Evolutionary conservation across 2,797 vertebrate genomes (phyloP), one percentile per base, ranked within the genome.

Genomic region (Crocodylus rhombifer): DNA sequence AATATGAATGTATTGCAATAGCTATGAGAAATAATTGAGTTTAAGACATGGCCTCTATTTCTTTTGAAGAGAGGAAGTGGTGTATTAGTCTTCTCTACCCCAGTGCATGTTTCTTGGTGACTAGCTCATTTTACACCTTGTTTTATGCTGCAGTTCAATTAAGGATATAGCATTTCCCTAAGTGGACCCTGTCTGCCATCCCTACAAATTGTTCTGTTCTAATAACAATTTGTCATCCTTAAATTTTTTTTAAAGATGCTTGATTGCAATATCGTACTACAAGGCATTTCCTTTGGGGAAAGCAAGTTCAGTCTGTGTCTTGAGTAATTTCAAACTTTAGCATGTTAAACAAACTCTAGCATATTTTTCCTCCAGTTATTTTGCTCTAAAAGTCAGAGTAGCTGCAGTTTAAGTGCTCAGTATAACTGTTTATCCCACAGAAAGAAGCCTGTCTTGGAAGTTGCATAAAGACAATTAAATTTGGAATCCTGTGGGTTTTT

Each of bases 61-160:
- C 16, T 84, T 94, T 64, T 82, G 88, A 88, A 88, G 4, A 16
- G 0, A 79, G 36, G n/a, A 93, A 56, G 80, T 1, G 2, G 58
- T 82, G 62, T 64, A 18, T 55, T 57, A 58, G 42, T 26, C 28
- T 28, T 18, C 16, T 30, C 17, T 7, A 13, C 75, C 56, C 83
- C 84, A 69, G 51, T 1, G 0, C 1, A 62, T 25, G 75, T 75
- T 18, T 76, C 51, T 75, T 0, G 0, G 69, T 55, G 83, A 42
- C 4, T 67, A 78, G 87, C 33, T 77, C 25, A 11, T 17, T 2
- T 77, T 62, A 69, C 0, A 0, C 26, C 55, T 77, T 63, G 15
- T 63, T 85, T 77, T 80, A n/a, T 33, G 78, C 11, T 51, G 81
- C 67, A 57, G 63, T 71, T 93, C 65, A 83, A 92, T 69, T 33